phyloP scores from a whole-genome alignment of 2,888 invertebrate species.

The Drosophila vallismaia region DNA sequence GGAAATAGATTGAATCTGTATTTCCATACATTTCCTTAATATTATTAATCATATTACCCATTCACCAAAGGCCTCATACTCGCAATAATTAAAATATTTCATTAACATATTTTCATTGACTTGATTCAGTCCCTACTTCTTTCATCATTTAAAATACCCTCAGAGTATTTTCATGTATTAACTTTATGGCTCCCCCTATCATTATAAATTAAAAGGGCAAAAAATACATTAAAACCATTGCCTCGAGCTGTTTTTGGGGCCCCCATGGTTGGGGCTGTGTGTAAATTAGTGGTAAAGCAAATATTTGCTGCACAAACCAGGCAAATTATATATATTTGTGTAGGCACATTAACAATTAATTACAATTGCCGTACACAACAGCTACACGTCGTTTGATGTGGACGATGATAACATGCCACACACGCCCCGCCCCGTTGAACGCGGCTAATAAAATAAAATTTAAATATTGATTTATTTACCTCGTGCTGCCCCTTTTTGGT shows the following conservation, averaged over 20 bases:
- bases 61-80: background rate
- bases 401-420: constrained; percentile 43
- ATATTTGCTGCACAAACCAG: constrained; percentile 54
- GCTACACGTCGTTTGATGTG: constrained; percentile 24
- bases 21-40: background rate
- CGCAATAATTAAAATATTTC: constrained; percentile 1
- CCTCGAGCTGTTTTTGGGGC: constrained; percentile 16
- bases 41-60: background rate
- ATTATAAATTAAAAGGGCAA: constrained; percentile 33
- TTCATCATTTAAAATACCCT: constrained; percentile 22
- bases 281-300: constrained; percentile 59
- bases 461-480: constrained; percentile 53
- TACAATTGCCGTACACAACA: constrained; percentile 34
- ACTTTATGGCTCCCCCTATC: constrained; percentile 29
- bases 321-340: constrained; percentile 54
- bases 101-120: constrained; percentile 5
- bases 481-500: constrained; percentile 6
- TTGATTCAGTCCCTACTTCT: constrained; percentile 17
- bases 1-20: background rate
- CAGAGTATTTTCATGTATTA: constrained; percentile 28
- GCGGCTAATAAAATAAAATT: constrained; percentile 51
- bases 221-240: constrained; percentile 33
- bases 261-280: constrained; percentile 38
- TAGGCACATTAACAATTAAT: constrained; percentile 66
- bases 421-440: constrained; percentile 53